Conservation (phyloP, 2,888 invertebrate genomes). For the Agriopis leucophaearia region DNA sequence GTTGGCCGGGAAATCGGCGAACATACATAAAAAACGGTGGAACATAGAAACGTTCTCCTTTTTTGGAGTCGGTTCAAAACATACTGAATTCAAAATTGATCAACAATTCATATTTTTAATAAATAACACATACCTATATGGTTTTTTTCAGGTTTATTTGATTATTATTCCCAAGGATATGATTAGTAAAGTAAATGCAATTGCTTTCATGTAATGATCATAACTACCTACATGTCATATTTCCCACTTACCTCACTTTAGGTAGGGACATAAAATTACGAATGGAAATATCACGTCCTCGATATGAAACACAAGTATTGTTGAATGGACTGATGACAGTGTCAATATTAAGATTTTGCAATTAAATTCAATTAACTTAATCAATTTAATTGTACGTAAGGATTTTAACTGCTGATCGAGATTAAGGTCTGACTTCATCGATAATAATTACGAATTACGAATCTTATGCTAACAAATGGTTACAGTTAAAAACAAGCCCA, state of each 20-base stretch:
- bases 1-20: no score
- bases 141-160: not conserved
- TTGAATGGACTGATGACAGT: constrained; percentile 43
- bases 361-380: constrained; percentile 42
- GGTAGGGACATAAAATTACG: constrained; percentile 46
- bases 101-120: not conserved
- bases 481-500: not conserved
- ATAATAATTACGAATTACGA: not conserved
- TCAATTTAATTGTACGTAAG: constrained; percentile 30
- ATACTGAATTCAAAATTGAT: not conserved
- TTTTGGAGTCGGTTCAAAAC: no score
- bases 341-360: constrained; percentile 39
- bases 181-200: not conserved
- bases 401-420: constrained; percentile 14
- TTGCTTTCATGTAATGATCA: not conserved
- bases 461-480: constrained; percentile 5
- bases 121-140: not conserved
- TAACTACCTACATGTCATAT: constrained; percentile 12
- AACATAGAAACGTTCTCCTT: no score
- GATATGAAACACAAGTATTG: constrained; percentile 24
- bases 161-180: not conserved
- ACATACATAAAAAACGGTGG: no score
- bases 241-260: constrained; percentile 42
- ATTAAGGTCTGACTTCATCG: constrained; percentile 10
- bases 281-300: constrained; percentile 53